Conservation (phyloP, 2,888 invertebrate genomes). For the Diarsia rubi region DNA sequence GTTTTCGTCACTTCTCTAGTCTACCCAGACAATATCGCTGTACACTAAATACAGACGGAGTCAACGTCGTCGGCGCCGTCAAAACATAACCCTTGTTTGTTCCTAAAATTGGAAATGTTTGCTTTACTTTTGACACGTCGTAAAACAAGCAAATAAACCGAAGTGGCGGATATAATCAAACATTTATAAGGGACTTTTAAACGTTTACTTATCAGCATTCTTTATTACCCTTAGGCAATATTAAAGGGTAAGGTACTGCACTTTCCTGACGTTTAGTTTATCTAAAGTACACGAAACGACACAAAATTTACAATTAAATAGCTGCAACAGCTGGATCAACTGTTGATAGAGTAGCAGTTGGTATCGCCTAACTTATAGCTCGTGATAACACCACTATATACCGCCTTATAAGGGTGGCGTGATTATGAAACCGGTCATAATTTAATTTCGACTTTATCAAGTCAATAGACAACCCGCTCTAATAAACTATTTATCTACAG, state of each 20-base stretch:
- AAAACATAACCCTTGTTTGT: constrained; percentile 25
- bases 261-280: constrained; percentile 57
- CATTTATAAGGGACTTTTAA: constrained; percentile 55
- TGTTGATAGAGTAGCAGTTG: constrained; percentile 43
- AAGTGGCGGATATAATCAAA: constrained; percentile 52
- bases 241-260: constrained; percentile 42
- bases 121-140: constrained; percentile 44
- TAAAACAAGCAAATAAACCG: constrained; percentile 48
- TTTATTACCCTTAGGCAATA: constrained; percentile 49
- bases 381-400: constrained; percentile 51
- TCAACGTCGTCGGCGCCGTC: not conserved
- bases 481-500: constrained; percentile 69
- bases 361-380: constrained; percentile 61
- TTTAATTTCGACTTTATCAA: constrained; percentile 68
- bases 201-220: constrained; percentile 58
- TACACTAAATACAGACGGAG: not conserved
- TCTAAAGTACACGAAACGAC: constrained; percentile 51
- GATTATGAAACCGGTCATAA: constrained; percentile 67
- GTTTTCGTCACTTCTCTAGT: not conserved
- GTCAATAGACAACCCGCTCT: constrained; percentile 47
- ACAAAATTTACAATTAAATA: constrained; percentile 57
- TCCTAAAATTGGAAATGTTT: constrained; percentile 42
- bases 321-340: constrained; percentile 50
- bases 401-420: constrained; percentile 46
- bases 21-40: not conserved